phyloP scores from a whole-genome alignment of 2,113 vertebrate species.

The Aleadryas rufinucha region DNA sequence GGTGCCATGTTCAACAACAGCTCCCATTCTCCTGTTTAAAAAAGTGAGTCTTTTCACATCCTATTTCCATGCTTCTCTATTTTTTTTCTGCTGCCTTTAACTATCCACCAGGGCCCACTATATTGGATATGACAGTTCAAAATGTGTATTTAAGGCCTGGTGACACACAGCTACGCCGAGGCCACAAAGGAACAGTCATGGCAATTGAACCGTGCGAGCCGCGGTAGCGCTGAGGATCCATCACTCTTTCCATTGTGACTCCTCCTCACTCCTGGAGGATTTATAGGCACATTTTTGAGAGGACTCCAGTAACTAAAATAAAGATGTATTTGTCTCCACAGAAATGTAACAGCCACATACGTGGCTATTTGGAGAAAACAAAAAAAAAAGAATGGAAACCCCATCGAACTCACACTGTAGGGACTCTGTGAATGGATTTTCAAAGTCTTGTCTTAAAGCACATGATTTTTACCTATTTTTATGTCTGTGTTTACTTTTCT shows the following conservation, averaged over 20 bases:
- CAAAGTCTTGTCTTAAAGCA: not conserved
- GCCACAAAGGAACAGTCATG: constrained; percentile 27
- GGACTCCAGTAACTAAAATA: constrained; percentile 50
- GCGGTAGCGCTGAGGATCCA: not conserved
- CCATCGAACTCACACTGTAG: not conserved
- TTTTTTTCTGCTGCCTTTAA: constrained; percentile 21
- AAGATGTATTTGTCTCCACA: constrained; percentile 45
- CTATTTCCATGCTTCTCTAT: not conserved
- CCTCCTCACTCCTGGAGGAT: not conserved
- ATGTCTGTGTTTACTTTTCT: not conserved
- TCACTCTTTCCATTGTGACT: constrained; percentile 49
- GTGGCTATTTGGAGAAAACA: not conserved
- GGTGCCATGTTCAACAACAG: not conserved
- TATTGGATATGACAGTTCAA: constrained; percentile 15
- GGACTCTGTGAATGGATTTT: not conserved
- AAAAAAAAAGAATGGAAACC: not conserved
- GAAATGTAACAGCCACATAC: not conserved
- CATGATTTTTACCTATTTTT: not conserved
- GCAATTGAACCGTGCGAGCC: not conserved
- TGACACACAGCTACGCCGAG: not conserved
- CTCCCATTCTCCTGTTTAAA: not conserved
- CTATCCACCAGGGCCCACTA: constrained; percentile 11
- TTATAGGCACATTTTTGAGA: constrained; percentile 46
- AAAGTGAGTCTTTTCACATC: not conserved
- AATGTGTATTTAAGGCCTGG: constrained; percentile 7